These are phyloP conservation scores for Peromyscus leucopus DNA, from an alignment of 2,113 vertebrate species.

Conservation along the genomic window DNA sequence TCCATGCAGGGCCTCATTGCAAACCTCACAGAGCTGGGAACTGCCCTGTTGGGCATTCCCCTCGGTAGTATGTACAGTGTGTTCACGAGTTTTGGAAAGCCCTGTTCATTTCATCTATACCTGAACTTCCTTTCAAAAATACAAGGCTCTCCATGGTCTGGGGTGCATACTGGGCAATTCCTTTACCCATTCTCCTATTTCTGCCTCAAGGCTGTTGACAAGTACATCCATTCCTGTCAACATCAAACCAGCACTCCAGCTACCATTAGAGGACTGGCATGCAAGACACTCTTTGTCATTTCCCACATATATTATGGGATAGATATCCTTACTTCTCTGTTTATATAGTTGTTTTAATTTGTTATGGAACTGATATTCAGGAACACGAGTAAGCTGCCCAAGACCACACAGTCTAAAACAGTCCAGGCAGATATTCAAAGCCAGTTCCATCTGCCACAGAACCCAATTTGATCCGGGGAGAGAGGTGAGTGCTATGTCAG, in stretches of 20 bases:
- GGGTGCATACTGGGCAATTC: neutral
- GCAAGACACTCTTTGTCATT: neutral
- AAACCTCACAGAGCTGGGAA: neutral
- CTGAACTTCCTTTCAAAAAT: constrained; percentile 54
- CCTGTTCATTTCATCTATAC: constrained; percentile 3
- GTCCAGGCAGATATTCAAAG: neutral
- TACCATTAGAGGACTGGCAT: neutral
- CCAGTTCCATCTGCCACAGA: neutral
- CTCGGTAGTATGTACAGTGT: neutral
- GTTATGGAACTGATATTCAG: neutral
- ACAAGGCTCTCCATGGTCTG: neutral
- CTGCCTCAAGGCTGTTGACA: neutral
- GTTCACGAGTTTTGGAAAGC: neutral
- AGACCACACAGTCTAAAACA: neutral
- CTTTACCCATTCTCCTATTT: neutral
- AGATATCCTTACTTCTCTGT: neutral
- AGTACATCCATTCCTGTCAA: neutral
- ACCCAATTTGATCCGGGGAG: neutral
- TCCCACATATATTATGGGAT: neutral
- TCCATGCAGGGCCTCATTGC: neutral
- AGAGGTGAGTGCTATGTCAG: neutral
- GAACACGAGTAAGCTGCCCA: neutral
- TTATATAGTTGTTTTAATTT: constrained; percentile 16
- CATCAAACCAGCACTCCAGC: neutral
- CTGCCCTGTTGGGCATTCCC: neutral